Base-by-base conservation (phyloP, 2,888 invertebrate species). In the Dione juno region DNA sequence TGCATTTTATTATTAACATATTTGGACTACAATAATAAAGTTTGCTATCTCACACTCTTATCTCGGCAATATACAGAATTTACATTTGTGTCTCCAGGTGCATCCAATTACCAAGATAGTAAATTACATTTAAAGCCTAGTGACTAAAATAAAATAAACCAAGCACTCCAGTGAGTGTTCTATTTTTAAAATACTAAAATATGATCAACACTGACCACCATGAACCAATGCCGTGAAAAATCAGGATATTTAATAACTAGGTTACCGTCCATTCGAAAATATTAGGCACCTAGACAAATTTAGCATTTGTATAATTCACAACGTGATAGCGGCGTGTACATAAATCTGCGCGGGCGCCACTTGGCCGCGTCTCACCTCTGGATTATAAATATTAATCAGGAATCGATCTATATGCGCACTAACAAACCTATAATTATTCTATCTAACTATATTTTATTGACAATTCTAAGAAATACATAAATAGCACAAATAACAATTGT, bases 331-430 rank as follows among this genome's bases (percentile, higher is more conserved):
- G 63, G 61, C 63, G 35, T 28, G 61, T 19, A 71, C 68, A 74
- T 74, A 74, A 74, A 72, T 72, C 72, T 66, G 50, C 61, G 52
- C 64, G 66, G 74, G 74, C 74, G 74, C 74, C 74, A 66, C 65
- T 54, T 40, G 52, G 70, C 69, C 66, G 45, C 21, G 68, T 70
- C 70, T 65, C 67, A 70, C 72, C 65, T 67, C 63, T 53, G 35
- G 58, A 66, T 66, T 72, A 73, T 74, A 70, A 74, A 74, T 74
- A 72, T 74, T 74, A 70, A 74, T 70, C 72, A 68, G 70, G 59
- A 67, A 43, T 61, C 65, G 67, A 73, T 70, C 67, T 67, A 66
- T 74, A 74, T 72, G 71, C 70, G 63, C 50, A 67, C 67, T 71
- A 67, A 71, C 67, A 63, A 67, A 67, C 70, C 70, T 67, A 67